Percentiles rank a stretch among this genome's conserved stretches.
These are phyloP conservation scores for Gila robusta DNA, from an alignment of 2,797 vertebrate species.

Conservation along the genomic window DNA sequence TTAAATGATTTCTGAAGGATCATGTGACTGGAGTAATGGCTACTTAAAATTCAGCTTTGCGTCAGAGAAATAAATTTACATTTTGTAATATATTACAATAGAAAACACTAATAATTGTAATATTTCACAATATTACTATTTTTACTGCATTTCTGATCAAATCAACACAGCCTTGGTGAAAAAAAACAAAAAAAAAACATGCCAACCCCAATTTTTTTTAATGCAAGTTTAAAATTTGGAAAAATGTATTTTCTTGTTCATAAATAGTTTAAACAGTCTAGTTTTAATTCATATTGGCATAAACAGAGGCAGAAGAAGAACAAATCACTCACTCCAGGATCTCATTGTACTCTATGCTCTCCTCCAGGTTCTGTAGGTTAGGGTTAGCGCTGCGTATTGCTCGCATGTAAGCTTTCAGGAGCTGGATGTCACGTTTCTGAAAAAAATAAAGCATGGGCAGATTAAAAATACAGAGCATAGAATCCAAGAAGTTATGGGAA, in stretches of 20 bases:
- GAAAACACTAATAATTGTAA: no score
- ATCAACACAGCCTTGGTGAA: no score
- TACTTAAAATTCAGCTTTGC: no score
- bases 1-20: no score
- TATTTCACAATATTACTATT: no score
- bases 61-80: no score
- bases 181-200: no score
- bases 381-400: slow-evolving; percentile 97
- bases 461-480: background rate
- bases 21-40: no score
- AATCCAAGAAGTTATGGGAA: background rate
- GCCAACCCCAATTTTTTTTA: no score
- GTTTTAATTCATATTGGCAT: background rate
- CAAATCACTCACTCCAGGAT: slow-evolving; percentile 91
- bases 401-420: slow-evolving; percentile 97
- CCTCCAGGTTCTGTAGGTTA: slow-evolving; percentile 96
- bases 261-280: background rate
- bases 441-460: slow-evolving; percentile 36
- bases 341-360: slow-evolving; percentile 98
- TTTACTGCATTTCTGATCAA: no score
- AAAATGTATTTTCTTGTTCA: background rate
- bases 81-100: no score
- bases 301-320: background rate
- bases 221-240: background rate
- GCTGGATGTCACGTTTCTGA: slow-evolving; percentile 97